Evolutionary conservation across 2,888 invertebrate species (phyloP).

Genomic region (Aplocera efformata): DNA sequence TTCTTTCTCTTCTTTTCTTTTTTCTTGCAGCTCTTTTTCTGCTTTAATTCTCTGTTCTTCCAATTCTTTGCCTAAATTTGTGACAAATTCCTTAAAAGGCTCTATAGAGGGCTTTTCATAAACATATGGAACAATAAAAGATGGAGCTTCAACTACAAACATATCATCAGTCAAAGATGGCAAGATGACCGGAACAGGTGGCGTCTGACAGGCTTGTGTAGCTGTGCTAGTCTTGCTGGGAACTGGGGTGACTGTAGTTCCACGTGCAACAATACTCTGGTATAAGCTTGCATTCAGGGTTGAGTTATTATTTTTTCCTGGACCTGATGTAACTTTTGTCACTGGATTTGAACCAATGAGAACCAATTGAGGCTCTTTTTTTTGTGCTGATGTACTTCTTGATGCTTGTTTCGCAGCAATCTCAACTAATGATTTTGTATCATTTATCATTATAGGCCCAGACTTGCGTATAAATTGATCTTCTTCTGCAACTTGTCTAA

Average conservation of each 20-base stretch:
- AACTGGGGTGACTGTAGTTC: slow-evolving; percentile 64
- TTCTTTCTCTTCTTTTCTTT: slow-evolving; percentile 53
- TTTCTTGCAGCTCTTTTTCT: slow-evolving; percentile 62
- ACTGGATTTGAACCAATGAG: slow-evolving; percentile 89
- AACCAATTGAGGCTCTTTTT: slow-evolving; percentile 88
- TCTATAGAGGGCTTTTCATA: slow-evolving; percentile 93
- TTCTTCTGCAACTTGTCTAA: slow-evolving; percentile 77
- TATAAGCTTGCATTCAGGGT: slow-evolving; percentile 75
- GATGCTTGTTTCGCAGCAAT: slow-evolving; percentile 81
- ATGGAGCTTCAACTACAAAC: slow-evolving; percentile 95
- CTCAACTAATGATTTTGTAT: slow-evolving; percentile 85
- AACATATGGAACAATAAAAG: slow-evolving; percentile 95
- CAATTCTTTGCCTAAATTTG: slow-evolving; percentile 82
- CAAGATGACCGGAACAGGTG: slow-evolving; percentile 79
- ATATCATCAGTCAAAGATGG: slow-evolving; percentile 94
- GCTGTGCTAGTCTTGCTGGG: slow-evolving; percentile 43
- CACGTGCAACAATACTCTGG: slow-evolving; percentile 68
- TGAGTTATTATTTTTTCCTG: slow-evolving; percentile 53
- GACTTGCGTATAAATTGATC: slow-evolving; percentile 72
- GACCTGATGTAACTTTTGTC: slow-evolving; percentile 80
- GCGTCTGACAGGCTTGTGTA: slow-evolving; percentile 41
- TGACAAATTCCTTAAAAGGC: slow-evolving; percentile 87
- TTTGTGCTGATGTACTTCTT: slow-evolving; percentile 49
- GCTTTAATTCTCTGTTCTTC: slow-evolving; percentile 81
- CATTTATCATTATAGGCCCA: slow-evolving; percentile 83